Base-by-base conservation (phyloP, 2,113 vertebrate genomes). In the Datnioides undecimradiatus region DNA sequence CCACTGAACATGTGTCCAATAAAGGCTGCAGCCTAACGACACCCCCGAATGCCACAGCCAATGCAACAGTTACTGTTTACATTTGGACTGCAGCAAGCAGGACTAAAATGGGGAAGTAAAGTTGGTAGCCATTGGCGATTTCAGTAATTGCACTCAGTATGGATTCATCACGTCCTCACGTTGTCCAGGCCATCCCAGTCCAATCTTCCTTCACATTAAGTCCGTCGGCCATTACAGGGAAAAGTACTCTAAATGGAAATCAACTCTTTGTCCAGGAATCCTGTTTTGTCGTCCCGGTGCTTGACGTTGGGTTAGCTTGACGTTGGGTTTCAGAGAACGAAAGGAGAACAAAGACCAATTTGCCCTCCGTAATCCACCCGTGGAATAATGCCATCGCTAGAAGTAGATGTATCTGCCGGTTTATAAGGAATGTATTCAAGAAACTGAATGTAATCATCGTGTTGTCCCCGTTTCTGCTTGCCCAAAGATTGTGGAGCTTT, bases 381-480 rank as follows among this genome's bases (percentile, higher is more conserved):
- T 11, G 12, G 5, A 29, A 16, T 14, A 12, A 19, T 7, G 21
- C n/a, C 34, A 19, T 38, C 40, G 5, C 48, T 48, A 62, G 59
- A 64, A 10, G 33, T 38, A 73, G 73, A 70, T 31, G 12, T 49
- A 68, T 79, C 38, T 16, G 82, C 66, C 36, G 65, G 73, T 76
- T 71, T 40, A 67, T 66, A 67, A 34, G 67, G 91, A 93, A 93
- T 93, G 92, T 93, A 92, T 70, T 85, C 46, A 76, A 81, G 45
- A 67, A 89, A 75, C 66, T 90, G 93, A 94, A 93, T 94, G 93
- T 94, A 94, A 66, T 41, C 23, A 33, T 71, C 10, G 16, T 4
- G 29, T 73, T 76, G 65, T 57, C 80, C 80, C 77, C 79, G 54
- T 65, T 79, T 70, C 84, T 73, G 84, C 79, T 83, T n/a, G 72